Evolutionary conservation across 2,797 vertebrate species (phyloP).

Genomic region (Micromesistius poutassou): DNA sequence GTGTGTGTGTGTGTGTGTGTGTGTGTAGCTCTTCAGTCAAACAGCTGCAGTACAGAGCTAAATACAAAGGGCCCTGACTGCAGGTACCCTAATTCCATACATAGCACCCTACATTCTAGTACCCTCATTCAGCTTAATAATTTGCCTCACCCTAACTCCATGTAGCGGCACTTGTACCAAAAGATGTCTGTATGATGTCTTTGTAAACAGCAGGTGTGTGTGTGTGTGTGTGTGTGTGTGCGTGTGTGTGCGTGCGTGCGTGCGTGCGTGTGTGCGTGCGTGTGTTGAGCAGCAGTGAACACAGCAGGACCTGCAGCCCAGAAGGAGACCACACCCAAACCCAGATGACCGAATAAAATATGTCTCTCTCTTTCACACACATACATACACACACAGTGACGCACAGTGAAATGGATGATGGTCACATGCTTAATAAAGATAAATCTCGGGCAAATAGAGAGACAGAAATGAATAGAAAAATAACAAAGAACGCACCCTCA

Average conservation of each 20-base stretch:
- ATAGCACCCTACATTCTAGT: not conserved
- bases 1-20: constrained; percentile 15
- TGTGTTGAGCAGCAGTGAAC: constrained; percentile 46
- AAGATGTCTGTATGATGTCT: no score
- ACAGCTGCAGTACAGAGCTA: not conserved
- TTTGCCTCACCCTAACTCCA: not conserved
- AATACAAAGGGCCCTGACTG: not conserved
- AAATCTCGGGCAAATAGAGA: not conserved
- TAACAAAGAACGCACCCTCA: not conserved
- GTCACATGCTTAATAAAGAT: not conserved
- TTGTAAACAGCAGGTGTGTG: not conserved
- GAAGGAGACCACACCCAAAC: constrained; percentile 67
- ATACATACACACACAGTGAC: constrained; percentile 10
- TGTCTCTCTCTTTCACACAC: constrained; percentile 25
- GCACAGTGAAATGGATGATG: not conserved
- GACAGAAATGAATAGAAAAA: not conserved
- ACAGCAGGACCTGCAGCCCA: constrained; percentile 58
- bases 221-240: constrained; percentile 30
- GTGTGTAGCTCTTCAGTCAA: not conserved
- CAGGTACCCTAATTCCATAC: not conserved
- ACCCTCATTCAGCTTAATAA: not conserved
- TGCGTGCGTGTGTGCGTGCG: constrained; percentile 27
- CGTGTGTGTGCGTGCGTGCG: constrained; percentile 27
- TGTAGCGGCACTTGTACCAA: no score
- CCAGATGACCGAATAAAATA: constrained; percentile 75